phyloP scores from a whole-genome alignment of 2,113 vertebrate species.

The Platichthys flesus region DNA sequence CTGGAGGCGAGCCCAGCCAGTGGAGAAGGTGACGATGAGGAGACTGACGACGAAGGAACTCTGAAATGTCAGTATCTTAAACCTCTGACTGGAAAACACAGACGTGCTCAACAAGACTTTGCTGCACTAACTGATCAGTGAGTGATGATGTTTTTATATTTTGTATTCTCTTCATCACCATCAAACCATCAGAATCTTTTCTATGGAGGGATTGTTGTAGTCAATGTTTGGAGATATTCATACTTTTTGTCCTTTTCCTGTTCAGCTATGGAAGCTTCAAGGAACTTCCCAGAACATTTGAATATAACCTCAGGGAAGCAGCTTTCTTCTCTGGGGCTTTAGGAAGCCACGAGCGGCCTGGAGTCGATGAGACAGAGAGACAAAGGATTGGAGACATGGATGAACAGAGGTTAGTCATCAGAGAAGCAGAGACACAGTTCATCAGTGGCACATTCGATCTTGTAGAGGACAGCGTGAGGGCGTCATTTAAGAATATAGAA shows the following conservation, averaged over 20 bases:
- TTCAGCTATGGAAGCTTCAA: slow-evolving; percentile 82
- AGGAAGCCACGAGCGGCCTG: slow-evolving; percentile 20
- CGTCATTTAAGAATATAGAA: not conserved
- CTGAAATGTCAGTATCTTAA: slow-evolving; percentile 40
- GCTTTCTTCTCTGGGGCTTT: not conserved
- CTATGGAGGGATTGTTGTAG: not conserved
- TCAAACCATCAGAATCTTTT: no score
- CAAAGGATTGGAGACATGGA: not conserved
- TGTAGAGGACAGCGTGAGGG: not conserved
- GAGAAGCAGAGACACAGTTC: no score
- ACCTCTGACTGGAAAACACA: slow-evolving; percentile 64
- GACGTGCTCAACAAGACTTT: slow-evolving; percentile 71
- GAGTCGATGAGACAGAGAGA: not conserved
- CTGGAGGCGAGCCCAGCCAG: slow-evolving; percentile 58
- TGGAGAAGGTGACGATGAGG: slow-evolving; percentile 50
- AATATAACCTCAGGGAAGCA: slow-evolving; percentile 26
- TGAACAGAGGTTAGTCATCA: slow-evolving; percentile 69
- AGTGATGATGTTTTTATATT: slow-evolving; percentile 62
- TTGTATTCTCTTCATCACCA: not conserved
- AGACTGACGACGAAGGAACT: slow-evolving; percentile 35
- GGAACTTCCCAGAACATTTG: slow-evolving; percentile 73
- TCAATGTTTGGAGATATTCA: not conserved
- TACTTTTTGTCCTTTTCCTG: not conserved
- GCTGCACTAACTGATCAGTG: slow-evolving; percentile 79
- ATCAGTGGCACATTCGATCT: not conserved